Evolutionary conservation across 2,113 vertebrate species (phyloP), one percentile per base, ranked within the genome.

Genomic region (Callopanchax toddi): DNA sequence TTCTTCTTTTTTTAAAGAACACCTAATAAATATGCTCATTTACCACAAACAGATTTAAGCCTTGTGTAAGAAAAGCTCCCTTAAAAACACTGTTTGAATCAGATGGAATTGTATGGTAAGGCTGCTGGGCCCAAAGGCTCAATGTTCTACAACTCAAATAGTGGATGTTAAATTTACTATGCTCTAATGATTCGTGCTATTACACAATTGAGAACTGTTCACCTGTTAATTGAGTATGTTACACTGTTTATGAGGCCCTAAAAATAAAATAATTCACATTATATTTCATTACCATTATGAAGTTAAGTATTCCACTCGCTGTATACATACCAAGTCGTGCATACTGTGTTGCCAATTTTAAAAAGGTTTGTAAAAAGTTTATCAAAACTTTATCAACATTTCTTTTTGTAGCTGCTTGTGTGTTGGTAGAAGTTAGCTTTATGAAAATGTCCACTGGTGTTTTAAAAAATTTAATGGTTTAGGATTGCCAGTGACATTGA

Each of bases 41-140:
- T 68, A 63, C 29, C 56, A 57, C 71, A 4, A 57, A 45, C 43
- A 56, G 29, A 32, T 8, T 8, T 72, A 48, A 65, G 23, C 21
- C 11, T 55, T 71, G 53, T 71, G 53, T 63, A 42, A 22, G 56
- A 54, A 66, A 64, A 59, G 20, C 39, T 32, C 34, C 53, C 23
- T 58, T 29, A 65, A 58, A 45, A 68, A 66, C 79, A 66, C 62
- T 34, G 20, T 49, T 67, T 29, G 52, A 52, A 18, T 22, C 48
- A 53, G 52, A 73, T 78, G 57, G 42, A 81, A 60, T 74, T 79
- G 40, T 76, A 72, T 40, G 34, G 56, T 51, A 32, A 70, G 78
- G 60, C 83, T 67, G 67, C 69, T 82, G 85, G 83, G 87, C 87
- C 89, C 88, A 88, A 83, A 84, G 29, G 29, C 29, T 32, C 29